Percentiles rank a stretch among this genome's conserved stretches.
Evolutionary conservation across 2,113 vertebrate species (phyloP).

Genomic region (Cryptomyrus ogoouensis): DNA sequence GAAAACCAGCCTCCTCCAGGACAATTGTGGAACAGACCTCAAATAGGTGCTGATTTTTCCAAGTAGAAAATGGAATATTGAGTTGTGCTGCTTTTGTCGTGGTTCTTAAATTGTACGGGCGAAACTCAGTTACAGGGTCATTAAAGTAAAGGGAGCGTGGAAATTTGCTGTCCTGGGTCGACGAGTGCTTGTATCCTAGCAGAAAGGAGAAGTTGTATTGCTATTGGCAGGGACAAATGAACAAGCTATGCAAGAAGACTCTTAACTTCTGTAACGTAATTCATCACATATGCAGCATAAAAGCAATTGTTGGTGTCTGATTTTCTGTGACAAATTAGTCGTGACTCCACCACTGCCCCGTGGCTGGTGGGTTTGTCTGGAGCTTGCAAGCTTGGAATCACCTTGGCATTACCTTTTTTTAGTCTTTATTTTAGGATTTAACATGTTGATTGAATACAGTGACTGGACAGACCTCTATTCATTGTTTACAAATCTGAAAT

Average conservation of each 20-base stretch:
- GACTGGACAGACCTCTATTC: background rate
- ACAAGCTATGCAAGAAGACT: background rate
- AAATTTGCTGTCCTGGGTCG: background rate
- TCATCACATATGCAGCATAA: background rate
- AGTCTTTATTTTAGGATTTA: background rate
- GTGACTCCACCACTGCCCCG: background rate
- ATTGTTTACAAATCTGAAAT: background rate
- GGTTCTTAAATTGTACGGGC: background rate
- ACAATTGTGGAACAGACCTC: background rate
- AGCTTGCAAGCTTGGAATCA: background rate
- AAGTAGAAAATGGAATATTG: background rate
- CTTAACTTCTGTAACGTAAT: constrained; percentile 8
- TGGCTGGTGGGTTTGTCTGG: background rate
- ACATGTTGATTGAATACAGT: background rate
- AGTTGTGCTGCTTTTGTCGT: background rate
- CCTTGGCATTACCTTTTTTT: background rate
- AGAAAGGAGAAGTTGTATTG: background rate
- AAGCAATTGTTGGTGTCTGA: background rate
- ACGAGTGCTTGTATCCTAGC: background rate
- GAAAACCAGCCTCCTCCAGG: background rate
- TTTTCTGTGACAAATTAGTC: constrained; percentile 4
- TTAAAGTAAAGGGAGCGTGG: background rate
- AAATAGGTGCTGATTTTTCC: background rate
- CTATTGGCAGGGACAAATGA: constrained; percentile 14
- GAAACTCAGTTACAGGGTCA: background rate